These are phyloP conservation scores for Syrista parreyssii DNA, from an alignment of 2,888 invertebrate species.

Conservation along the genomic window DNA sequence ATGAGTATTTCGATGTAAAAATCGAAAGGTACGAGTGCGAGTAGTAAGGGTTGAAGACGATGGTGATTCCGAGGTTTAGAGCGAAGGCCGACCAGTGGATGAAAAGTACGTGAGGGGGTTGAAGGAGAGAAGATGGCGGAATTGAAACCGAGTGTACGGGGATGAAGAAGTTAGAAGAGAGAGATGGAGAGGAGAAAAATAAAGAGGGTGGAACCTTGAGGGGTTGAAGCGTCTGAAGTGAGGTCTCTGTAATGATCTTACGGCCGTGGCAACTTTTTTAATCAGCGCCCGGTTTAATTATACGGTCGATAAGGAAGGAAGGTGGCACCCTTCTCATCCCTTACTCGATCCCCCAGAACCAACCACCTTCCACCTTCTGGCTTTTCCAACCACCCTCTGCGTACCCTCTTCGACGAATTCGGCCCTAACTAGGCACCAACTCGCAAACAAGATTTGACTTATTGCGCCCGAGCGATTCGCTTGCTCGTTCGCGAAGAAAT, in stretches of 20 bases:
- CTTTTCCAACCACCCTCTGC: conserved; percentile 14
- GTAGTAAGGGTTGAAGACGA: background rate
- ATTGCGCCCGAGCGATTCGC: conserved; percentile 58
- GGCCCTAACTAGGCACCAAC: conserved; percentile 54
- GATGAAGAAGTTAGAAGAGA: conserved; percentile 14
- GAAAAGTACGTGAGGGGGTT: background rate
- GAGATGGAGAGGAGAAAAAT: conserved; percentile 25
- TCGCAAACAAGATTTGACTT: conserved; percentile 64
- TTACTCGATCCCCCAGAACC: conserved; percentile 29
- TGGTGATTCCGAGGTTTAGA: background rate
- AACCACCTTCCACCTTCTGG: conserved; percentile 33
- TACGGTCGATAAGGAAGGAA: conserved; percentile 64
- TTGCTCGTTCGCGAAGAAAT: background rate
- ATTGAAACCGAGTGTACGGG: background rate
- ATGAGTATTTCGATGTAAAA: background rate
- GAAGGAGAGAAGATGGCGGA: background rate
- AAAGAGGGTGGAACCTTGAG: conserved; percentile 16
- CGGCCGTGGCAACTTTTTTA: conserved; percentile 64
- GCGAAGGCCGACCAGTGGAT: background rate
- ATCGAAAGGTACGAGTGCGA: background rate
- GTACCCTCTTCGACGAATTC: conserved; percentile 17
- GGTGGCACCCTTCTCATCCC: conserved; percentile 39
- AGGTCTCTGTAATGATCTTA: conserved; percentile 63
- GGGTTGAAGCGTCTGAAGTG: conserved; percentile 24
- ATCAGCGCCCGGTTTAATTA: conserved; percentile 65